A percentile compares a stretch with the other conserved stretches of the same genome.
Conservation (phyloP, 2,113 vertebrate genomes). For the Falco punctatus region DNA sequence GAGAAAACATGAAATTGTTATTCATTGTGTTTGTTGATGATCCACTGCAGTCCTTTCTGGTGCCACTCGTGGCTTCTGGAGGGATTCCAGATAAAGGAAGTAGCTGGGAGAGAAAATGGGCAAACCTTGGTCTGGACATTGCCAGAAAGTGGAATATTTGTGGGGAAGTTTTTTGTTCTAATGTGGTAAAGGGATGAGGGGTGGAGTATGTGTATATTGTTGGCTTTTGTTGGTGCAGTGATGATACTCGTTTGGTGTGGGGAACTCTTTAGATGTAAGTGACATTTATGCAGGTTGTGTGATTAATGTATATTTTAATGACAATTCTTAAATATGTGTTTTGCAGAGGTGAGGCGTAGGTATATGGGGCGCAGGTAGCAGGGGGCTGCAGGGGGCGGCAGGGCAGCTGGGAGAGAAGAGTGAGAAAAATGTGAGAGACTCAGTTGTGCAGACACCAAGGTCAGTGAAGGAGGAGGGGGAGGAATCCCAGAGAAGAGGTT, state of each 20-base stretch:
- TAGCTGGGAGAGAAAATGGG: background rate
- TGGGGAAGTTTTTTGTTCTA: background rate
- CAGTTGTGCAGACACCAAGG: background rate
- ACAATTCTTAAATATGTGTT: background rate
- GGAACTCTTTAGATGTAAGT: background rate
- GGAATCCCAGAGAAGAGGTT: rapidly evolving
- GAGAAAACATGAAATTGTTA: background rate
- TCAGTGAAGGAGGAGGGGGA: background rate
- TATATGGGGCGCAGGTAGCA: too few relatives aligned
- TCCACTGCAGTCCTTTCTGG: background rate
- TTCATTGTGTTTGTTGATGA: background rate
- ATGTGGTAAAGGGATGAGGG: background rate
- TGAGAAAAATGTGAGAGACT: background rate
- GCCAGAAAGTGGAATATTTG: background rate
- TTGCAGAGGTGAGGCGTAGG: background rate
- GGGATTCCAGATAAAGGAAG: background rate
- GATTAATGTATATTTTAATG: background rate
- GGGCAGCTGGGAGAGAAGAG: background rate
- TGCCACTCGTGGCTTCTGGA: rapidly evolving
- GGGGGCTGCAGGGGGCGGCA: background rate
- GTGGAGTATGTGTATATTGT: background rate
- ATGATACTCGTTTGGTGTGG: background rate
- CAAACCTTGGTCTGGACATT: background rate
- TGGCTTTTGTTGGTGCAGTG: rapidly evolving
- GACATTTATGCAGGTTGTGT: background rate